These are phyloP conservation scores for Blennius ocellaris DNA, from an alignment of 2,113 vertebrate genomes.

Conservation along the genomic window DNA sequence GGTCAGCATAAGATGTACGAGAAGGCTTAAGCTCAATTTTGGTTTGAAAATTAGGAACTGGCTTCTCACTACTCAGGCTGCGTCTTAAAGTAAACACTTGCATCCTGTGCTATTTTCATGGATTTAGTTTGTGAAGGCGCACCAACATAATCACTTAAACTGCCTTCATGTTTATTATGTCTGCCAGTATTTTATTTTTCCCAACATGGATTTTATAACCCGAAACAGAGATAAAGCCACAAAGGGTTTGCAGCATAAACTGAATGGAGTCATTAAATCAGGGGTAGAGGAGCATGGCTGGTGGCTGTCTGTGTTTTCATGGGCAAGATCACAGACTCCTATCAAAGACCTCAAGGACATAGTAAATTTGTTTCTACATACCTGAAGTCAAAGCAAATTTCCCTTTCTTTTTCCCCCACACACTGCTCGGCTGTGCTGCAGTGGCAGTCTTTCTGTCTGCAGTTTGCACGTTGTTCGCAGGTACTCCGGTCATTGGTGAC, in stretches of 20 bases:
- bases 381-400: background rate
- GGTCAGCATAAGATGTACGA: slow-evolving; percentile 32
- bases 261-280: slow-evolving; percentile 45
- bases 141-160: slow-evolving; percentile 73
- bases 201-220: slow-evolving; percentile 56
- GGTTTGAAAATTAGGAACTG: slow-evolving; percentile 32
- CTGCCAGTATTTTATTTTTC: slow-evolving; percentile 64
- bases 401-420: background rate
- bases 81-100: slow-evolving; percentile 42
- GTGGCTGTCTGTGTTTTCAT: slow-evolving; percentile 17
- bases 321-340: slow-evolving; percentile 8
- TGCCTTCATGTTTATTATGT: slow-evolving; percentile 71
- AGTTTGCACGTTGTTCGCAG: no score
- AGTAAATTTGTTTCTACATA: background rate
- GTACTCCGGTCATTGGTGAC: no score
- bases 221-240: slow-evolving; percentile 40
- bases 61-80: slow-evolving; percentile 26
- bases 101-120: slow-evolving; percentile 65
- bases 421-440: no score
- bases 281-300: background rate
- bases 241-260: slow-evolving; percentile 35
- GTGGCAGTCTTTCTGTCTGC: no score
- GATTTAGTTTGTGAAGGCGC: slow-evolving; percentile 68
- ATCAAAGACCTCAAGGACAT: slow-evolving; percentile 24
- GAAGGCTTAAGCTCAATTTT: slow-evolving; percentile 38